Base-by-base conservation (phyloP, 2,797 vertebrate genomes). In the Falco berigora region DNA sequence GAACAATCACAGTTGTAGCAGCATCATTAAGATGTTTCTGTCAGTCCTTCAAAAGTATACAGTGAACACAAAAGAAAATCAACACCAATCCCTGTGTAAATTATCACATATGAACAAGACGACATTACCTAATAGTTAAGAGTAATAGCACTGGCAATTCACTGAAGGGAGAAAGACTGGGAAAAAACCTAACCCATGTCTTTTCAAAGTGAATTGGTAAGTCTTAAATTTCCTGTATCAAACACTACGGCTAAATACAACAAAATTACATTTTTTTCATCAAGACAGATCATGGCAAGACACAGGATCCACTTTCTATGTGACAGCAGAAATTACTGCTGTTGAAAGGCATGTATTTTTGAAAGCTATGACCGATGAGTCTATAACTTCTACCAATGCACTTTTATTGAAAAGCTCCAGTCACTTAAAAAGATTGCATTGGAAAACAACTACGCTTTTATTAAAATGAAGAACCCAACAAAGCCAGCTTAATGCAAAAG, bases 121-220 rank as follows among this genome's bases (percentile, higher is more conserved):
- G 25, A 82, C 14, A 69, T 14, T 25, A 36, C 2, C 25, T 53
- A 56, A 63, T 55, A 68, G 61, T 62, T 46, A 74, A 42, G 27
- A 82, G 42, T 13, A 82, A 72, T 10, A 75, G 36, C 66, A 75
- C 8, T 44, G 21, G n/a, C 24, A 23, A 75, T 53, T 82, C 64
- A 40, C 53, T 61, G 56, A 90, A 79, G 14, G 8, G 14, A 52
- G 62, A 86, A 72, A 44, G 10, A 56, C 4, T 0, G 2, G 3
- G 8, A 30, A 78, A 56, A 72, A 32, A 2, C 0, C 9, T 19
- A 34, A 68, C 3, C 0, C 3, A 10, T 17, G 50, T 9, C 9
- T 84, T 84, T 84, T 36, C 36, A 10, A 75, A 73, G 25, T 69
- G 13, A 69, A 74, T 28, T 59, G 4, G 0, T 32, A 89, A 42